phyloP scores from a whole-genome alignment of 2,797 vertebrate genomes.

The Odontamblyopus lacepedii region DNA sequence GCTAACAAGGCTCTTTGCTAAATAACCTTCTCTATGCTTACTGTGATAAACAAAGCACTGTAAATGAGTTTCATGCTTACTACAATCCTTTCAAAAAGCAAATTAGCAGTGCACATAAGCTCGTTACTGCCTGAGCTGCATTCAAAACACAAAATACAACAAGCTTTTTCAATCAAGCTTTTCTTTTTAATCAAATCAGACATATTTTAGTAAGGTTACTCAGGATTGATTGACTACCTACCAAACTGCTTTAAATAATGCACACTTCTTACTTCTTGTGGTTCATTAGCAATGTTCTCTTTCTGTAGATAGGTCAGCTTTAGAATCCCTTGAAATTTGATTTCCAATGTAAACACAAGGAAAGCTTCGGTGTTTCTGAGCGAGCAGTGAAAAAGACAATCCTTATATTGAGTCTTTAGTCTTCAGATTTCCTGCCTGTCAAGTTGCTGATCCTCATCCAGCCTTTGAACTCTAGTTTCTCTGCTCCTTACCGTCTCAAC shows the following conservation, averaged over 20 bases:
- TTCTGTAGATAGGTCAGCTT: slow-evolving; percentile 26
- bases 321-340: slow-evolving; percentile 31
- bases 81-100: slow-evolving; percentile 9
- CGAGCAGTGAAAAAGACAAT: slow-evolving; percentile 13
- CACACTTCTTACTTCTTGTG: slow-evolving; percentile 14
- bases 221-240: too few relatives aligned
- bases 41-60: not conserved
- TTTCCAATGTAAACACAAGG: slow-evolving; percentile 46
- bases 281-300: slow-evolving; percentile 28
- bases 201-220: not conserved
- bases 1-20: not conserved
- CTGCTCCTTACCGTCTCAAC: slow-evolving; percentile 24
- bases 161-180: slow-evolving; percentile 9
- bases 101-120: not conserved
- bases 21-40: slow-evolving; percentile 9
- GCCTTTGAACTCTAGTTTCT: slow-evolving; percentile 46
- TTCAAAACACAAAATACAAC: not conserved
- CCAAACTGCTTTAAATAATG: slow-evolving; percentile 9
- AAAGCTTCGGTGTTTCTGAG: slow-evolving; percentile 25
- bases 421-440: slow-evolving; percentile 40
- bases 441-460: slow-evolving; percentile 31
- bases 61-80: slow-evolving; percentile 14
- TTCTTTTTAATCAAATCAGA: slow-evolving; percentile 3
- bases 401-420: slow-evolving; percentile 40
- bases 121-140: slow-evolving; percentile 10